A percentile compares a stretch with the other conserved stretches of the same genome.
Conservation (phyloP, 2,797 vertebrate genomes). For the Acanthis flammea region DNA sequence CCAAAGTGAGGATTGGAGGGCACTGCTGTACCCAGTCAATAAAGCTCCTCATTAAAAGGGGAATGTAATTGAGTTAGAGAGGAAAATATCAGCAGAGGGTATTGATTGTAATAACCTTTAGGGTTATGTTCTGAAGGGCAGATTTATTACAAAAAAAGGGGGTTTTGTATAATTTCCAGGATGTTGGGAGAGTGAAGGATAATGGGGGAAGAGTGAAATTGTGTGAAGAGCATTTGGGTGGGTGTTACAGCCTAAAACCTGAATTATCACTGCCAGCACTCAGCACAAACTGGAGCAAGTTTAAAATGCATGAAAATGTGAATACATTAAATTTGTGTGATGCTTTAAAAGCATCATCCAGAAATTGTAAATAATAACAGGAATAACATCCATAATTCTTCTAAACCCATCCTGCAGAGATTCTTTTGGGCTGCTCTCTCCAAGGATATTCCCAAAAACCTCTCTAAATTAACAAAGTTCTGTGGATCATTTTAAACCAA, state of each 20-base stretch:
- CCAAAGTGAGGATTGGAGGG: no score
- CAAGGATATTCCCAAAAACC: background rate
- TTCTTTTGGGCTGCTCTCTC: background rate
- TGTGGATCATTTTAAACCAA: background rate
- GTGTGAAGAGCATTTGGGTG: background rate
- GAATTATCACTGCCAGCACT: background rate
- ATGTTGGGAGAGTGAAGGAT: background rate
- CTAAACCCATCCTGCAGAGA: background rate
- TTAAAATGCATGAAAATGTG: background rate
- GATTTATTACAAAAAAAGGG: background rate
- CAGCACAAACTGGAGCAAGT: background rate
- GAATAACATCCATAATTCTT: background rate
- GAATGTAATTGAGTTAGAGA: background rate
- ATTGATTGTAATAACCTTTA: background rate
- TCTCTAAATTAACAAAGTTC: background rate
- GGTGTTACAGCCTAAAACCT: fast-evolving
- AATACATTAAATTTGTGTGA: background rate
- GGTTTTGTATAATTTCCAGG: fast-evolving
- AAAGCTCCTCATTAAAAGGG: background rate
- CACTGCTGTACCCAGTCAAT: background rate
- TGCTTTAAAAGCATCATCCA: background rate
- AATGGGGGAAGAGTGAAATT: fast-evolving
- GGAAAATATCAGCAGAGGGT: background rate
- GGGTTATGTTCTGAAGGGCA: background rate
- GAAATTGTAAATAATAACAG: background rate